These are phyloP conservation scores for Rotaria socialis DNA, from an alignment of 2,888 invertebrate genomes.

Conservation along the genomic window DNA sequence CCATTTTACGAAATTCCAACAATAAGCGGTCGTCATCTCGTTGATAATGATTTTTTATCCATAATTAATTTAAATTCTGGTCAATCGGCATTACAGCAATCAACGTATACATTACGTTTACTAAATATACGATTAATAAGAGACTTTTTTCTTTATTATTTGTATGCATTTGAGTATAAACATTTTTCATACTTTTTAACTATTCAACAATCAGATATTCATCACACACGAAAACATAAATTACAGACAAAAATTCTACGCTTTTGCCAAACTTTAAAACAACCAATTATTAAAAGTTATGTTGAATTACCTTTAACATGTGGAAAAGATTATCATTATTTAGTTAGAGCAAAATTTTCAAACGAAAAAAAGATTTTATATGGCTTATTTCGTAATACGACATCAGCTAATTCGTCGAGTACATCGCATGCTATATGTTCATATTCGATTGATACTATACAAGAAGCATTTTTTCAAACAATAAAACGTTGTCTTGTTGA, in stretches of 20 bases:
- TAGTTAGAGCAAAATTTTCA: not conserved
- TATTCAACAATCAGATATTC: not conserved
- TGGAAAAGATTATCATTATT: not conserved
- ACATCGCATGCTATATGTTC: conserved; percentile 9
- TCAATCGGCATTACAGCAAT: not conserved
- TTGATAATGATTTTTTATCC: not conserved
- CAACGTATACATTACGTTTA: not conserved
- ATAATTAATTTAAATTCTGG: not conserved
- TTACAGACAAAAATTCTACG: conserved; percentile 1
- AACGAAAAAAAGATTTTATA: conserved; percentile 11
- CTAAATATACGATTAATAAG: conserved; percentile 23
- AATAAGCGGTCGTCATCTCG: not conserved
- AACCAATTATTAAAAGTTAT: conserved; percentile 17
- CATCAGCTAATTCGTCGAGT: not conserved
- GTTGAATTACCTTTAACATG: conserved; percentile 28
- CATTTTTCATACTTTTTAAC: not conserved
- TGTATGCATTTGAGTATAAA: not conserved
- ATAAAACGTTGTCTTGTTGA: conserved; percentile 21
- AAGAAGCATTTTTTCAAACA: not conserved
- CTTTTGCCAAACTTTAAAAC: conserved; percentile 7
- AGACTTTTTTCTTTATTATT: conserved; percentile 1
- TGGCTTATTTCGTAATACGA: conserved; percentile 20
- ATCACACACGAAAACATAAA: not conserved
- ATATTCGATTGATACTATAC: not conserved
- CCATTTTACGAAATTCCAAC: conserved; percentile 27